These are phyloP conservation scores for Erebia palarica DNA, from an alignment of 2,888 invertebrate species.

Conservation along the genomic window DNA sequence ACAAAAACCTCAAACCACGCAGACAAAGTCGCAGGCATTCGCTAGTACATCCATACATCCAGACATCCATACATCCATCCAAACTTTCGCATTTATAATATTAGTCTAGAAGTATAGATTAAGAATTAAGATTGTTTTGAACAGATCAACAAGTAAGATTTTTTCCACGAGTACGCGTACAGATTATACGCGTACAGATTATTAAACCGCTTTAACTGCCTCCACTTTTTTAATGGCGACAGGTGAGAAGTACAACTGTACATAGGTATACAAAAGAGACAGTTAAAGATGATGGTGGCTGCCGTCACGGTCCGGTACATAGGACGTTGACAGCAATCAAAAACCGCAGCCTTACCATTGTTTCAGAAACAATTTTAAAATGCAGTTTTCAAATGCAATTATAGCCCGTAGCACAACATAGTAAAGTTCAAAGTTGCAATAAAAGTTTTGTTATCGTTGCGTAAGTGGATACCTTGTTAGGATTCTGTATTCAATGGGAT, in stretches of 20 bases:
- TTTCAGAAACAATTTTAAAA: constrained; percentile 52
- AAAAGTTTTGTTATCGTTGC: constrained; percentile 27
- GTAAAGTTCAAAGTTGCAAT: constrained; percentile 26
- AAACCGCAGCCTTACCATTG: constrained; percentile 69
- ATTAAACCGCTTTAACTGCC: constrained; percentile 14
- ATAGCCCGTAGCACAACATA: constrained; percentile 31
- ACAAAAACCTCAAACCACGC: no score
- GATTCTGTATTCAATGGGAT: constrained; percentile 30
- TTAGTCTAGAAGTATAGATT: no score
- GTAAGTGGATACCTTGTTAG: constrained; percentile 41
- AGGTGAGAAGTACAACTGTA: constrained; percentile 33
- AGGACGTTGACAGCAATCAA: constrained; percentile 72
- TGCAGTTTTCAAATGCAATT: constrained; percentile 31
- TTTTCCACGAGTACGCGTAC: constrained; percentile 10
- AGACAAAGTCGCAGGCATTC: no score
- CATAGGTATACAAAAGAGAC: constrained; percentile 37
- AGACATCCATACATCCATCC: no score
- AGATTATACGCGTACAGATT: constrained; percentile 13
- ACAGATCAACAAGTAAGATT: neutral
- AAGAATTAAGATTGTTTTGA: constrained; percentile 1
- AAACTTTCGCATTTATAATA: no score
- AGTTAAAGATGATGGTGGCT: constrained; percentile 44
- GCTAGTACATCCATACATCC: no score
- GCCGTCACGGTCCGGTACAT: constrained; percentile 62
- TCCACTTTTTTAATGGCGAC: constrained; percentile 23